A percentile compares a stretch with the other conserved stretches of the same genome.
Conservation (phyloP, 2,888 invertebrate genomes). For the Apamea monoglypha region DNA sequence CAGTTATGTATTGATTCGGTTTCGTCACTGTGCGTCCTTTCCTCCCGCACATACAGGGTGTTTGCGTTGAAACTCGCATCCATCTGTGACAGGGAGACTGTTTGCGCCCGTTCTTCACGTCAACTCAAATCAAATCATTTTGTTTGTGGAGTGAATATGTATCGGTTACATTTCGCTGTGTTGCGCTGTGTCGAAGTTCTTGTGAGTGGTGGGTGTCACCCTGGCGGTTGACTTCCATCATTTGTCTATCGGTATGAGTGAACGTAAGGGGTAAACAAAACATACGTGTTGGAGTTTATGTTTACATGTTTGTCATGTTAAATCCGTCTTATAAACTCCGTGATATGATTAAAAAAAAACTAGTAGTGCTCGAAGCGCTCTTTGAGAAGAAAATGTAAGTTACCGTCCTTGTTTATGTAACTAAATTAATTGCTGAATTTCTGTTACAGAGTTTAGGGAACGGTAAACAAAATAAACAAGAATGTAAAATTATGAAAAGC, state of each 20-base stretch:
- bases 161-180: slow-evolving; percentile 47
- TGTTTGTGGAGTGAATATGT: slow-evolving; percentile 52
- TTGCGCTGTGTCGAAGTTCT: slow-evolving; percentile 6
- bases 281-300: background rate
- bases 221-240: slow-evolving; percentile 27
- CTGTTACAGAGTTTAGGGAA: background rate
- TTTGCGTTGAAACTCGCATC: slow-evolving; percentile 34
- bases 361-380: background rate
- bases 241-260: slow-evolving; percentile 20
- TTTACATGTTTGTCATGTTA: background rate
- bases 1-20: slow-evolving; percentile 35
- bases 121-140: slow-evolving; percentile 60
- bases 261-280: background rate
- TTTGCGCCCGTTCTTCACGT: slow-evolving; percentile 42
- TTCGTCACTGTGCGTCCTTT: slow-evolving; percentile 1
- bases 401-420: background rate
- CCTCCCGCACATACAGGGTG: background rate
- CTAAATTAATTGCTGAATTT: background rate
- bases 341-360: too few species aligned
- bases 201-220: slow-evolving; percentile 1
- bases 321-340: background rate
- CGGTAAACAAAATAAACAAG: background rate
- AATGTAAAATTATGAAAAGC: background rate
- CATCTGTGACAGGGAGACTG: slow-evolving; percentile 29
- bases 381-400: background rate